These are phyloP conservation scores for Centruroides sculpturatus DNA, from an alignment of 1,140 invertebrate species.

Conservation along the genomic window DNA sequence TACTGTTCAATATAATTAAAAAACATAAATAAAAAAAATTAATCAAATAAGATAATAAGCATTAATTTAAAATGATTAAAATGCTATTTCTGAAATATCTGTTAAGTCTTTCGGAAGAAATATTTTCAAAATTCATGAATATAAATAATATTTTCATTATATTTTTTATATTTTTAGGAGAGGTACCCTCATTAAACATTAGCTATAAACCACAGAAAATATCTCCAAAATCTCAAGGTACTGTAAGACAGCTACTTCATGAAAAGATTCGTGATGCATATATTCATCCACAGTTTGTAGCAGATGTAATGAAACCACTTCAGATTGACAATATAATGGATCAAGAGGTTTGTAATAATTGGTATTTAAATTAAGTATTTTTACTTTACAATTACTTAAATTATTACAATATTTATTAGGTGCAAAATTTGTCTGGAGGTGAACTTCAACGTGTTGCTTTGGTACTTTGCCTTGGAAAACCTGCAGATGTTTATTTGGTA, in stretches of 20 bases:
- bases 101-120: too few species aligned
- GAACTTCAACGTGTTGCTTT: constrained; percentile 96
- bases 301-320: constrained; percentile 98
- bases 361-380: background rate
- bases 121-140: too few species aligned
- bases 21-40: too few species aligned
- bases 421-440: constrained; percentile 97
- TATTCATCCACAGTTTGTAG: constrained; percentile 92
- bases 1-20: too few species aligned
- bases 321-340: constrained; percentile 97
- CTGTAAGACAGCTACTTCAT: constrained; percentile 79
- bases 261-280: constrained; percentile 96
- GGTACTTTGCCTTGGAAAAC: constrained; percentile 91
- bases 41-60: too few species aligned
- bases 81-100: too few species aligned
- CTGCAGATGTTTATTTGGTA: constrained; percentile 96
- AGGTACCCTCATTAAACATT: constrained; percentile 84
- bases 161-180: constrained; percentile 31
- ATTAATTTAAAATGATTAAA: too few species aligned
- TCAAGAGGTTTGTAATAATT: constrained; percentile 53
- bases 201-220: constrained; percentile 99
- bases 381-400: too few species aligned
- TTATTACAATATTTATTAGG: constrained; percentile 22
- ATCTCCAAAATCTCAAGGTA: constrained; percentile 89
- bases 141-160: too few species aligned